Conservation (phyloP, 1,140 invertebrate genomes). For the Magallana angulata region DNA sequence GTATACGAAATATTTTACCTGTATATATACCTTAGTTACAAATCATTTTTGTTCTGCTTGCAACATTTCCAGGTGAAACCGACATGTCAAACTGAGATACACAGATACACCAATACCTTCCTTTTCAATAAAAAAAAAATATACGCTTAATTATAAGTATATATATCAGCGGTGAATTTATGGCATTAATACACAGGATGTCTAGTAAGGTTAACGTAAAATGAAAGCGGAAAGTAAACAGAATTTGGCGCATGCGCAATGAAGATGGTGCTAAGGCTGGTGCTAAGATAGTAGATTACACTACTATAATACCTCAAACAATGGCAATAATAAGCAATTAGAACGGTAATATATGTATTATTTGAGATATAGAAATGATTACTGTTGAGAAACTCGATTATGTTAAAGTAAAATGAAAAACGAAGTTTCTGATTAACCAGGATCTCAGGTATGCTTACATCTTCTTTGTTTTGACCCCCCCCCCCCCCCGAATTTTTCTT, state of each 20-base stretch:
- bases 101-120: neutral
- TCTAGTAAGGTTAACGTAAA: neutral
- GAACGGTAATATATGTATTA: too few species aligned
- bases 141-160: neutral
- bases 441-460: too few species aligned
- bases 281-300: neutral
- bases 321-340: too few species aligned
- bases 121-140: neutral
- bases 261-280: slow-evolving; percentile 6
- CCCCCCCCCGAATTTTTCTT: too few species aligned
- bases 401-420: too few species aligned
- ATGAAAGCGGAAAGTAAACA: slow-evolving; percentile 7
- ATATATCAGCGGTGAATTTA: neutral
- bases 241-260: neutral
- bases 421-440: too few species aligned
- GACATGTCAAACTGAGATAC: neutral
- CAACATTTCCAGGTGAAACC: neutral
- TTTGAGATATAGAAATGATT: too few species aligned
- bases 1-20: neutral
- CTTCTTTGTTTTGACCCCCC: too few species aligned
- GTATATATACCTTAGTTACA: slow-evolving; percentile 2
- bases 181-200: neutral
- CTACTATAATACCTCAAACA: slow-evolving; percentile 16
- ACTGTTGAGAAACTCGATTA: too few species aligned
- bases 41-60: neutral